Base-by-base conservation (phyloP, 2,113 vertebrate genomes). In the Hypanus sabinus region DNA sequence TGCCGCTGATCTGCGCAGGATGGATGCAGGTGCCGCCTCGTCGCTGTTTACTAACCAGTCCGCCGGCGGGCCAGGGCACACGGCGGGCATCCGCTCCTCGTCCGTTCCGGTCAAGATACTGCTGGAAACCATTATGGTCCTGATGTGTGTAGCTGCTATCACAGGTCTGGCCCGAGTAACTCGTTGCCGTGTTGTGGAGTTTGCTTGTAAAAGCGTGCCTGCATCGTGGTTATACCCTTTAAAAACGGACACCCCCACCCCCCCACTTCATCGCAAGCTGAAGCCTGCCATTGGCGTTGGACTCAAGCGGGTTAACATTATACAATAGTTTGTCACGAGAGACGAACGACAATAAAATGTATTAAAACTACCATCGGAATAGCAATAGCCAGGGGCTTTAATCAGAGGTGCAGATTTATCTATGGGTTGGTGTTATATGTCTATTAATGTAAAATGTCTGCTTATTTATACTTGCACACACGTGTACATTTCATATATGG, bases 111-210 rank as follows among this genome's bases (percentile, higher is more conserved):
- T 73, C 70, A 75, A 93, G 68, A 46, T 93, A 27, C 70, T 93
- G 24, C 36, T 93, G 68, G 91, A 93, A 38, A 93, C 91, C 68
- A 93, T 93, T 68, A 93, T 93, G 68, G 38, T 93, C 36, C 65
- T 93, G 68, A 93, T 93, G 91, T 93, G 91, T 14, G 36, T 93
- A 36, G 91, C 68, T 38, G 91, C 91, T 27, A 71, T 93, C 10
- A 73, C 91, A 93, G 91, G 91, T 93, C 70, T 55, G 91, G n/a
- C 22, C 30, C 33, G 57, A 30, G 57, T n/a, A 16, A 62, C 85
- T 62, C 71, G 22, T 20, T 24, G 71, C 71, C 71, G 71, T 73
- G 71, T 46, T 24, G 71, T 73, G 71, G 1, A 24, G 71, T 73
- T 73, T 2, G 71, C 71, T 73, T 73, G 71, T 73, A 70, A 70